Conservation (phyloP, 1,140 invertebrate genomes). For the Drosophila novamexicana region DNA sequence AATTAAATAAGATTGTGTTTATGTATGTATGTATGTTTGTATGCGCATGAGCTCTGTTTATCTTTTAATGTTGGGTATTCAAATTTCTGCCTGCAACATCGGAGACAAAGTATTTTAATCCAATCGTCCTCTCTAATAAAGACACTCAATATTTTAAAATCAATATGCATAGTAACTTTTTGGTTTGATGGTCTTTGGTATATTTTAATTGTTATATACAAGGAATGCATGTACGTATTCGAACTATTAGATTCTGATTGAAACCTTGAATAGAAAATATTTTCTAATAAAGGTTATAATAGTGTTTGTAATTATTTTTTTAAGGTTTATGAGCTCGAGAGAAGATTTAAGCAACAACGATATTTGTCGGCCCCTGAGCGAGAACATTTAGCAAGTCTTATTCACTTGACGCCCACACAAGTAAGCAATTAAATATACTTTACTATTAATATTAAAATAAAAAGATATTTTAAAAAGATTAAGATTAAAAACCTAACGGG, state of each 20-base stretch:
- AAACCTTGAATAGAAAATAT: background rate
- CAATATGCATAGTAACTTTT: no score
- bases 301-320: constrained; percentile 48
- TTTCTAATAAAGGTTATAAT: constrained; percentile 1
- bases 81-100: no score
- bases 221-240: background rate
- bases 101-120: no score
- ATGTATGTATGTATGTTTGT: no score
- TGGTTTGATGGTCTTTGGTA: no score
- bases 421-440: constrained; percentile 86
- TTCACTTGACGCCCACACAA: constrained; percentile 97
- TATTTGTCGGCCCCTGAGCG: constrained; percentile 98
- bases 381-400: constrained; percentile 97
- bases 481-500: no score
- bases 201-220: no score
- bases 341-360: constrained; percentile 97
- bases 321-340: constrained; percentile 98
- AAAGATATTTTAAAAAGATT: background rate
- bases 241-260: background rate
- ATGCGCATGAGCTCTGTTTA: no score
- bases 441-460: background rate
- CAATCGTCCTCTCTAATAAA: no score
- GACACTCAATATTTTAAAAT: no score
- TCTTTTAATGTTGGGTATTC: no score
- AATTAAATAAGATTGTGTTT: no score